Percentiles rank a stretch among this genome's conserved stretches.
These are phyloP conservation scores for Folsomia manolachei DNA, from an alignment of 2,888 invertebrate genomes.

Conservation along the genomic window DNA sequence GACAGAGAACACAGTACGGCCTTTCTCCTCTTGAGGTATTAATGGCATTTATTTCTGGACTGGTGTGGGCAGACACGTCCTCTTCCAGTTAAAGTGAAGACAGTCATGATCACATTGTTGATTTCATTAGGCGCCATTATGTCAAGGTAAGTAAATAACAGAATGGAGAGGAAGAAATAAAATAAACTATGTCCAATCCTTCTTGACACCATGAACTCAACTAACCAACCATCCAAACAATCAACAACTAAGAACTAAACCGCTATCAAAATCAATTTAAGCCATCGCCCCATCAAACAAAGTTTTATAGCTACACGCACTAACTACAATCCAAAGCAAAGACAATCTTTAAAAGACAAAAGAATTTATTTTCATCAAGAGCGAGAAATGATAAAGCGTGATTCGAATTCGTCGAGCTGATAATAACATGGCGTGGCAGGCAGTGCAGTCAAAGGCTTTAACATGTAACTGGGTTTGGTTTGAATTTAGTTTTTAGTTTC, in stretches of 20 bases:
- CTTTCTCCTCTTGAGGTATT: neutral
- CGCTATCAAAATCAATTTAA: constrained; percentile 42
- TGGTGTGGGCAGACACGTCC: neutral
- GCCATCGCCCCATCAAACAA: constrained; percentile 38
- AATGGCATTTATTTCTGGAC: neutral
- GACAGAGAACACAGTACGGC: neutral
- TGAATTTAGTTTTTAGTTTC: no score
- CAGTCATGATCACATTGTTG: constrained; percentile 50
- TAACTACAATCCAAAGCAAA: constrained; percentile 9
- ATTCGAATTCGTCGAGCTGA: constrained; percentile 17
- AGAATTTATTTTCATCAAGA: neutral
- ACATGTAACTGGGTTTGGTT: no score
- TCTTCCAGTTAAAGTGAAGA: constrained; percentile 15
- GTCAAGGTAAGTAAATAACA: constrained; percentile 42
- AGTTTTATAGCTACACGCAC: constrained; percentile 36
- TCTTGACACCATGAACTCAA: constrained; percentile 24
- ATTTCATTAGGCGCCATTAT: constrained; percentile 51
- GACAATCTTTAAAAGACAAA: constrained; percentile 15
- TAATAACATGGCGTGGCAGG: neutral
- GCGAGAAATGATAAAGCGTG: constrained; percentile 10
- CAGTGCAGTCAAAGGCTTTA: no score
- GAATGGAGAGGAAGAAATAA: constrained; percentile 32
- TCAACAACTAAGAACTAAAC: constrained; percentile 19
- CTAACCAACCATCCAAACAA: no score
- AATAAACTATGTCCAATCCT: constrained; percentile 20